Evolutionary conservation across 2,888 invertebrate genomes (phyloP).

Genomic region (Apotomis capreana): DNA sequence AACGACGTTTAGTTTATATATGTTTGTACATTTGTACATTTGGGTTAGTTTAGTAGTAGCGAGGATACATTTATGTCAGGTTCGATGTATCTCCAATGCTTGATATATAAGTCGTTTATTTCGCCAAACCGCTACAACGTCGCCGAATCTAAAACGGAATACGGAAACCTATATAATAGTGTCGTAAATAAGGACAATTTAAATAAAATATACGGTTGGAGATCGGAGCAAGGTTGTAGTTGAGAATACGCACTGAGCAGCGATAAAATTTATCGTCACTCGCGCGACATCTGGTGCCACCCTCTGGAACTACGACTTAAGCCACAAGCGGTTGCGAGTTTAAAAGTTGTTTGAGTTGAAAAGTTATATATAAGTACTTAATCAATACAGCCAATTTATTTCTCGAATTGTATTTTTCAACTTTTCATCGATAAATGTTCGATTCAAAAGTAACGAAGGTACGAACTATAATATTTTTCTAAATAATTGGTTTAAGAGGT

Average conservation of each 20-base stretch:
- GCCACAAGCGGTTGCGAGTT: conserved; percentile 33
- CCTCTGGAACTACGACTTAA: conserved; percentile 54
- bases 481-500: too few species aligned
- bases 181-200: conserved; percentile 52
- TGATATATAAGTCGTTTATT: conserved; percentile 17
- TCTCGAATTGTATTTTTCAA: too few species aligned
- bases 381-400: too few species aligned
- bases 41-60: too few species aligned
- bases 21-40: too few species aligned
- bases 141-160: conserved; percentile 31
- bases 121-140: conserved; percentile 21
- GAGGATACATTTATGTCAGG: too few species aligned
- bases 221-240: conserved; percentile 76
- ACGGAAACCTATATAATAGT: conserved; percentile 37
- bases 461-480: too few species aligned
- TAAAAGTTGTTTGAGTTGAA: not conserved
- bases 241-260: conserved; percentile 75
- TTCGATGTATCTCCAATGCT: not conserved
- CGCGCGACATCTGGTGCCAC: conserved; percentile 79
- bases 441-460: too few species aligned
- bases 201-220: conserved; percentile 72
- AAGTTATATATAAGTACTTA: too few species aligned
- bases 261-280: conserved; percentile 83
- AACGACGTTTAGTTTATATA: too few species aligned
- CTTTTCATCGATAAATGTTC: too few species aligned